phyloP scores from a whole-genome alignment of 2,888 invertebrate species.

The Scrobipalpa atriplicella region DNA sequence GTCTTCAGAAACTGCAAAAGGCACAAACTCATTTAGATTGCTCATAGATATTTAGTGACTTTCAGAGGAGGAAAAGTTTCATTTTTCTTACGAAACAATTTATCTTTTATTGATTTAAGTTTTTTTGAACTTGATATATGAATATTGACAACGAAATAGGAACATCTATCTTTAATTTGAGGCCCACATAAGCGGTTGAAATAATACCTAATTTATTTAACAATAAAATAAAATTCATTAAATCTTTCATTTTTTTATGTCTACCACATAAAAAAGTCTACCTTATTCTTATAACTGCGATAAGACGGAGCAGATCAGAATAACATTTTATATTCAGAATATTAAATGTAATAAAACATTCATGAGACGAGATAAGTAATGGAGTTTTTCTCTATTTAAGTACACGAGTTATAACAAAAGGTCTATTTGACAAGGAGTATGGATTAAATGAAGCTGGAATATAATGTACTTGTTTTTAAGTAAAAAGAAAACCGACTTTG shows the following conservation, averaged over 20 bases:
- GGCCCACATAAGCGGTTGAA: too few relatives aligned
- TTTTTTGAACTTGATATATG: too few relatives aligned
- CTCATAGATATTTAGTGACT: neutral
- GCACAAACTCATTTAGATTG: constrained; percentile 3
- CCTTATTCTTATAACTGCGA: neutral
- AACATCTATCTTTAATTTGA: too few relatives aligned
- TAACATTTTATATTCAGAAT: constrained; percentile 9
- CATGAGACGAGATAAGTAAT: constrained; percentile 9
- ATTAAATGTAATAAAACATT: constrained; percentile 7
- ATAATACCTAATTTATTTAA: too few relatives aligned
- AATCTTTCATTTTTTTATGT: neutral
- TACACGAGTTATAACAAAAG: constrained; percentile 4
- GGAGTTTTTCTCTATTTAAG: neutral
- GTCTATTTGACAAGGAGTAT: constrained; percentile 7
- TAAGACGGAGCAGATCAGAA: neutral
- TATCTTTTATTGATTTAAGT: too few relatives aligned
- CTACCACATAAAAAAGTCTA: neutral
- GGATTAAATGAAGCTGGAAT: neutral
- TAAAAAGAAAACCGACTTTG: too few relatives aligned
- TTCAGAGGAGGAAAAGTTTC: neutral
- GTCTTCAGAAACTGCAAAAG: constrained; percentile 1
- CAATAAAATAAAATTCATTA: too few relatives aligned
- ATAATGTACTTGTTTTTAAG: neutral
- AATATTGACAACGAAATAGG: too few relatives aligned
- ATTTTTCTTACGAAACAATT: too few relatives aligned